Conservation (phyloP, 2,888 invertebrate species). For the Aphodius granarius region DNA sequence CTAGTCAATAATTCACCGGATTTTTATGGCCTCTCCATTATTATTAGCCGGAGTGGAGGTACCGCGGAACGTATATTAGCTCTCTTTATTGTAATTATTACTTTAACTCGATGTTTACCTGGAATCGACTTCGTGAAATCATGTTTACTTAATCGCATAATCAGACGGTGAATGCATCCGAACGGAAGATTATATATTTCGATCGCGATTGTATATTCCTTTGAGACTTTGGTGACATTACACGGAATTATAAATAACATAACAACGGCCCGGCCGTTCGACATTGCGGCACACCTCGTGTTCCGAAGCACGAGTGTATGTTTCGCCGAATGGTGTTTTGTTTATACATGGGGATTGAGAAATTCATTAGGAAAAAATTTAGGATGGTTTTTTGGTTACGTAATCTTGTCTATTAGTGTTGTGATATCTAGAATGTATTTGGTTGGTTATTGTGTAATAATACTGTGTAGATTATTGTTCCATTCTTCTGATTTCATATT, state of each 20-base stretch:
- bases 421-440: not conserved
- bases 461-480: not conserved
- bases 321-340: not conserved
- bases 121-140: not conserved
- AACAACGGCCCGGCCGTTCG: not conserved
- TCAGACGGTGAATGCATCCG: not conserved
- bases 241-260: not conserved
- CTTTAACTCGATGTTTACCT: not conserved
- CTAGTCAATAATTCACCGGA: not conserved
- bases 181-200: not conserved
- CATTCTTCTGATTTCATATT: not conserved
- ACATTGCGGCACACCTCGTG: not conserved
- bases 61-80: not conserved
- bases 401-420: not conserved
- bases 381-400: not conserved
- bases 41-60: not conserved
- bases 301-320: not conserved
- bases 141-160: not conserved
- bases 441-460: not conserved
- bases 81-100: not conserved
- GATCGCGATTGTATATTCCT: not conserved
- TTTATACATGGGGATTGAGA: not conserved
- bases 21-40: not conserved
- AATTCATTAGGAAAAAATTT: not conserved
- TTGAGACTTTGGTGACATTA: not conserved